These are phyloP conservation scores for Neodiprion lecontei DNA, from an alignment of 1,140 invertebrate genomes.

Conservation along the genomic window DNA sequence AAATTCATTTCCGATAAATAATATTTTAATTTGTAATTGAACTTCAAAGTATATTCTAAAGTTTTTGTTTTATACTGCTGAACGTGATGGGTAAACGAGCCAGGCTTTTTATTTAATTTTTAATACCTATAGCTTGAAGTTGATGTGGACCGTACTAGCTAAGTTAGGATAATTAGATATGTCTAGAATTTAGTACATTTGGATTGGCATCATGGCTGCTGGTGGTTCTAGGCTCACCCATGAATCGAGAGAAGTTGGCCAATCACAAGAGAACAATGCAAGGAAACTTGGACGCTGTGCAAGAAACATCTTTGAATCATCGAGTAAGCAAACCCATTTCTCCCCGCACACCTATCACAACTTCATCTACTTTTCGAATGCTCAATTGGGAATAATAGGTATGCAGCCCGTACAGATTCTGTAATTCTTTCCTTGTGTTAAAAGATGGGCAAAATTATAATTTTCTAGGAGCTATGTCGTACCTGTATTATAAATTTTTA, in stretches of 20 bases:
- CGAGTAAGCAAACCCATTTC: slow-evolving; percentile 61
- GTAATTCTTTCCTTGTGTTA: background rate
- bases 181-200: background rate
- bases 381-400: slow-evolving; percentile 55
- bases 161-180: background rate
- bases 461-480: slow-evolving; percentile 12
- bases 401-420: slow-evolving; percentile 26
- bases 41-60: too few relatives aligned
- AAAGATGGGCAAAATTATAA: slow-evolving; percentile 2
- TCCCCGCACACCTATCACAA: slow-evolving; percentile 53
- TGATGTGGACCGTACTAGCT: background rate
- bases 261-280: slow-evolving; percentile 69
- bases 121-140: background rate
- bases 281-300: slow-evolving; percentile 70
- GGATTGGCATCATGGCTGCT: slow-evolving; percentile 3
- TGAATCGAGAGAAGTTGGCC: slow-evolving; percentile 79
- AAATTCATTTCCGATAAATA: too few relatives aligned
- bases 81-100: too few relatives aligned
- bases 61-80: too few relatives aligned
- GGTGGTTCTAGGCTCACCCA: slow-evolving; percentile 71
- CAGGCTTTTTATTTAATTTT: too few relatives aligned
- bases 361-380: slow-evolving; percentile 56
- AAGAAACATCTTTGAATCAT: slow-evolving; percentile 76
- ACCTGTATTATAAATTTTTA: background rate
- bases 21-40: too few relatives aligned